These are phyloP conservation scores for Microvelia longipes DNA, from an alignment of 1,140 invertebrate species.

Conservation along the genomic window DNA sequence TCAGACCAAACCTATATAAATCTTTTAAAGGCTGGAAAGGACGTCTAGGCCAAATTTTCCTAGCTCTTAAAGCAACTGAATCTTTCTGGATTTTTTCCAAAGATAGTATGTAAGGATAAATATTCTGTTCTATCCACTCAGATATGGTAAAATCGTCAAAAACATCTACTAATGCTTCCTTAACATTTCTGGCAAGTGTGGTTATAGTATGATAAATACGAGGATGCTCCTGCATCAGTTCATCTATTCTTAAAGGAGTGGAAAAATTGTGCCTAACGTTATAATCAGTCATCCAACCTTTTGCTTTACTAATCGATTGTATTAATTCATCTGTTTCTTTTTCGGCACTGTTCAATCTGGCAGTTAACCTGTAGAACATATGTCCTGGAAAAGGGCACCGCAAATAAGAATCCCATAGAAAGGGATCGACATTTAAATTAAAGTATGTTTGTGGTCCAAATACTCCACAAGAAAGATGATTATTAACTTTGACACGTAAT, in stretches of 20 bases:
- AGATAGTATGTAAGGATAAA: slow-evolving; percentile 38
- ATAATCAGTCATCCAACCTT: slow-evolving; percentile 63
- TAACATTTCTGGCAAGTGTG: slow-evolving; percentile 43
- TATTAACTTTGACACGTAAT: slow-evolving; percentile 35
- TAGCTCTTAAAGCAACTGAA: slow-evolving; percentile 36
- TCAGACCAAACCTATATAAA: slow-evolving; percentile 20
- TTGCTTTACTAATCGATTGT: slow-evolving; percentile 15
- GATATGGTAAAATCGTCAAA: slow-evolving; percentile 56
- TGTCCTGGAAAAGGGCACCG: slow-evolving; percentile 38
- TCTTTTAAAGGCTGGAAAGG: slow-evolving; percentile 31
- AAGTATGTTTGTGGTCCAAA: slow-evolving; percentile 27
- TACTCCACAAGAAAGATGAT: slow-evolving; percentile 37
- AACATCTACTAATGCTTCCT: slow-evolving; percentile 45
- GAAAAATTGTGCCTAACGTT: slow-evolving; percentile 63
- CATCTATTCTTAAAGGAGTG: slow-evolving; percentile 52
- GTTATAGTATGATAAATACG: slow-evolving; percentile 42
- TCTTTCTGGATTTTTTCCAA: slow-evolving; percentile 37
- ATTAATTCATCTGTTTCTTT: slow-evolving; percentile 29
- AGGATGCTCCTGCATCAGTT: slow-evolving; percentile 45
- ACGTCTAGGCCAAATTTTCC: slow-evolving; percentile 38
- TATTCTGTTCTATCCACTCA: slow-evolving; percentile 57
- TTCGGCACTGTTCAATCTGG: slow-evolving; percentile 37
- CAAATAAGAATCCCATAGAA: slow-evolving; percentile 40
- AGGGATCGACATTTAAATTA: slow-evolving; percentile 39
- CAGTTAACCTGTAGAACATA: slow-evolving; percentile 39